phyloP scores from a whole-genome alignment of 1,140 invertebrate genomes.

The Doryteuthis pealeii region DNA sequence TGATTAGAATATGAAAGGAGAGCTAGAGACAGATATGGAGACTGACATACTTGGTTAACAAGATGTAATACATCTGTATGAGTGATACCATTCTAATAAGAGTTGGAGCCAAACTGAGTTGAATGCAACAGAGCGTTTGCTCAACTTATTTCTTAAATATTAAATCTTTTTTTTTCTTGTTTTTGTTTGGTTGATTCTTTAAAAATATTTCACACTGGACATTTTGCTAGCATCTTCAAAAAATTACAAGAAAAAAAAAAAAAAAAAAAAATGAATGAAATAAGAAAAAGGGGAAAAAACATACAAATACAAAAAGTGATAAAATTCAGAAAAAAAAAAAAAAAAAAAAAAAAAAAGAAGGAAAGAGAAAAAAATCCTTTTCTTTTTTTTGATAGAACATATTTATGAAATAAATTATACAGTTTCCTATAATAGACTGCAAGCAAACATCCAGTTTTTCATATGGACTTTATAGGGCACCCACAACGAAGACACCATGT shows the following conservation, averaged over 20 bases:
- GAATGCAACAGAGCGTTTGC: too few relatives aligned
- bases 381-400: background rate
- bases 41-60: too few relatives aligned
- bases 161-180: too few relatives aligned
- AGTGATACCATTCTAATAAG: too few relatives aligned
- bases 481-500: conserved; percentile 3
- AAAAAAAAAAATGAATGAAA: background rate
- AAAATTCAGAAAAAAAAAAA: background rate
- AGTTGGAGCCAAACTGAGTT: too few relatives aligned
- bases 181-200: too few relatives aligned
- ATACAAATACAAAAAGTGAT: background rate
- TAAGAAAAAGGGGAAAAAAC: conserved; percentile 1
- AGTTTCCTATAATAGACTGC: background rate
- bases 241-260: background rate
- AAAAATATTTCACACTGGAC: background rate
- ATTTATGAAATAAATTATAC: conserved; percentile 9
- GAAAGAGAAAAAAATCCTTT: too few relatives aligned
- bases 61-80: too few relatives aligned
- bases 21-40: too few relatives aligned
- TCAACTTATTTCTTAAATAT: too few relatives aligned
- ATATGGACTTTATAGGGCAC: background rate
- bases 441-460: background rate
- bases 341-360: background rate
- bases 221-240: conserved; percentile 5
- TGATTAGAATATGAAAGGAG: too few relatives aligned